A percentile compares a stretch with the other conserved stretches of the same genome.
These are phyloP conservation scores for Psephotus haematonotus DNA, from an alignment of 2,113 vertebrate genomes.

Conservation along the genomic window DNA sequence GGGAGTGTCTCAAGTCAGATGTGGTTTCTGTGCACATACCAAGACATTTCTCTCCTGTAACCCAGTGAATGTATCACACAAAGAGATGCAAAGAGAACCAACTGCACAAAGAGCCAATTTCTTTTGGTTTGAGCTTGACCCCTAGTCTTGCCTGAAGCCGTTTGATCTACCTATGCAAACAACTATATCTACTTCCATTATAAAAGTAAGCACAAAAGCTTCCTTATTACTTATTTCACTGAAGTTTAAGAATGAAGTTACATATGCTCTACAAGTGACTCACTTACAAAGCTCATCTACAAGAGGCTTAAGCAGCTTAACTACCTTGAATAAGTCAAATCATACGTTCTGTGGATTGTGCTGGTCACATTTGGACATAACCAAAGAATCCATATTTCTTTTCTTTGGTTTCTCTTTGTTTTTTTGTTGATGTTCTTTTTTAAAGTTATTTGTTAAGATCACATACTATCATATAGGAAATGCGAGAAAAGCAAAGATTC, in stretches of 20 bases:
- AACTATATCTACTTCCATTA: background rate
- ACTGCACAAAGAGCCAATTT: background rate
- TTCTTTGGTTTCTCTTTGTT: background rate
- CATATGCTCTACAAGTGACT: background rate
- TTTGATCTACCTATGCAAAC: background rate
- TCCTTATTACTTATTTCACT: background rate
- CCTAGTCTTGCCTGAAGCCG: background rate
- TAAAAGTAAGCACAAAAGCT: background rate
- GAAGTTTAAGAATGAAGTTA: background rate
- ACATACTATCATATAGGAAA: background rate
- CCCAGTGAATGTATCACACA: background rate
- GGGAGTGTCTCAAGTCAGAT: background rate
- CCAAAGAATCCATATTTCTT: background rate
- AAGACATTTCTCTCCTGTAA: background rate
- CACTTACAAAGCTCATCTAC: background rate
- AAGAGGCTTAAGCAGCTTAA: background rate
- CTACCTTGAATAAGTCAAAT: background rate
- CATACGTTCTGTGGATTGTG: background rate
- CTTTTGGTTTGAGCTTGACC: background rate
- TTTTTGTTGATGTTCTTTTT: background rate
- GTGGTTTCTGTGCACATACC: background rate
- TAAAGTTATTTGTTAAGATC: background rate
- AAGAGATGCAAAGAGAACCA: background rate
- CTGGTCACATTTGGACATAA: background rate
- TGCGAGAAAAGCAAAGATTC: background rate